Conservation (phyloP, 2,888 invertebrate species). For the Colletes collaris region DNA sequence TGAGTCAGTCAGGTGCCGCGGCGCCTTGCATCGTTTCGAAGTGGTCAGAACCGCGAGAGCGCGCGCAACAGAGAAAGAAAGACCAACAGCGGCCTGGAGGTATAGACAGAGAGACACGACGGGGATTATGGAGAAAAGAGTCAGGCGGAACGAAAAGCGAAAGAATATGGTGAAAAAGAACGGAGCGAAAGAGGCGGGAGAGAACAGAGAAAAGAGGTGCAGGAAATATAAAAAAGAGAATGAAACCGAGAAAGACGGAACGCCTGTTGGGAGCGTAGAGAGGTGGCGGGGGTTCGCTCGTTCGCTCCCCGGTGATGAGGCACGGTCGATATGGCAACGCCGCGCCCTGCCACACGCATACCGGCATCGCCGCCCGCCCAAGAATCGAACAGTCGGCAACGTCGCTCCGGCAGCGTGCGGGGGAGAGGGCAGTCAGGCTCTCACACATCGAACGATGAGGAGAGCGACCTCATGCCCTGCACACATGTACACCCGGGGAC, state of each 20-base stretch:
- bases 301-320: constrained; percentile 67
- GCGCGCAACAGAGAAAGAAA: background rate
- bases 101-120: background rate
- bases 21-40: constrained; percentile 51
- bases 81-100: background rate
- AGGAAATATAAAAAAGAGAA: constrained; percentile 40
- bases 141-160: background rate
- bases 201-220: constrained; percentile 6
- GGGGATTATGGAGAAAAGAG: constrained; percentile 1
- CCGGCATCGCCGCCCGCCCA: constrained; percentile 68
- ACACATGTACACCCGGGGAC: constrained; percentile 70
- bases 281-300: constrained; percentile 27
- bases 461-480: constrained; percentile 75
- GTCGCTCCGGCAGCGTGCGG: constrained; percentile 48
- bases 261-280: background rate
- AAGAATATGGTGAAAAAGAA: constrained; percentile 12
- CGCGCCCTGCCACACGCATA: constrained; percentile 76
- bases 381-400: constrained; percentile 65
- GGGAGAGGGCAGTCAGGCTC: constrained; percentile 59
- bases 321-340: constrained; percentile 82
- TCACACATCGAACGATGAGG: constrained; percentile 69
- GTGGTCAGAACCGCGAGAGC: constrained; percentile 18
- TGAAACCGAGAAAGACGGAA: constrained; percentile 11
- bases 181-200: background rate
- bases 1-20: constrained; percentile 75